These are phyloP conservation scores for Tuberolachnus salignus DNA, from an alignment of 2,888 invertebrate species.

Conservation along the genomic window DNA sequence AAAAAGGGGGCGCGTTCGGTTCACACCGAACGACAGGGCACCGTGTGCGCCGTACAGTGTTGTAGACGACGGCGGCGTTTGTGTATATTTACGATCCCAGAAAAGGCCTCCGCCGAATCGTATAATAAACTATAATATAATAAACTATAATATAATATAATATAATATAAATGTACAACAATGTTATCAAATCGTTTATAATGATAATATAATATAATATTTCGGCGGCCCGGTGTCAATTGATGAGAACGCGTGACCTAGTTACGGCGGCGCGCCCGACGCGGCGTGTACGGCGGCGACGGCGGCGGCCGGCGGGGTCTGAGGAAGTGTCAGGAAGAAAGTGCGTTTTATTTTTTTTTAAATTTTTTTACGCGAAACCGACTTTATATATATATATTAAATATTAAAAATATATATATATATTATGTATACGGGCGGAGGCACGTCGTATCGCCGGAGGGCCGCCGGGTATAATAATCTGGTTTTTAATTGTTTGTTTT, in stretches of 20 bases:
- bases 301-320: neutral
- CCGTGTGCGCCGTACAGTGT: neutral
- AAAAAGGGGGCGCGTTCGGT: neutral
- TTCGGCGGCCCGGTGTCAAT: constrained; percentile 34
- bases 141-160: constrained; percentile 37
- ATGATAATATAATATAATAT: too few relatives aligned
- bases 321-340: constrained; percentile 44
- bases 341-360: constrained; percentile 11
- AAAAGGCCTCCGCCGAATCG: constrained; percentile 54
- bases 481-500: constrained; percentile 48
- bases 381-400: too few relatives aligned
- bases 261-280: constrained; percentile 1
- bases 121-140: constrained; percentile 32
- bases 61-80: too few relatives aligned
- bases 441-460: neutral
- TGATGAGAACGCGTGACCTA: constrained; percentile 54
- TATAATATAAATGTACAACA: neutral
- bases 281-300: too few relatives aligned
- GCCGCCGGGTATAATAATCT: constrained; percentile 33
- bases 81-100: too few relatives aligned
- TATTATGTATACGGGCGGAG: constrained; percentile 3
- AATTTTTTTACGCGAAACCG: neutral
- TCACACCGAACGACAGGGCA: neutral
- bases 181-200: constrained; percentile 44
- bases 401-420: too few relatives aligned